Base-by-base conservation (phyloP, 2,113 vertebrate genomes). In the Petroica traversi region DNA sequence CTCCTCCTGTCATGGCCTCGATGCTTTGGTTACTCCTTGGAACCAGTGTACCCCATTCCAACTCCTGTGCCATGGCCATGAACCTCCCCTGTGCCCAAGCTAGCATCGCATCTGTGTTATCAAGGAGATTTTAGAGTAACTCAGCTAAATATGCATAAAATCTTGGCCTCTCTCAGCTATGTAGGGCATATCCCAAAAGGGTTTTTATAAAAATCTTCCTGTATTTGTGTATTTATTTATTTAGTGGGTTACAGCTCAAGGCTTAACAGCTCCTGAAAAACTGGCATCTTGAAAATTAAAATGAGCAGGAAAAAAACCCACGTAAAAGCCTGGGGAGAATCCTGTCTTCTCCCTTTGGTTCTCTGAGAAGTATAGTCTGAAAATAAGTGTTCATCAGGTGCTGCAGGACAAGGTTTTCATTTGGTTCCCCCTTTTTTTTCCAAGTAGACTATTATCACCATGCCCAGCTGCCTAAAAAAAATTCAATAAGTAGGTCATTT, bases 261-360 rank as follows among this genome's bases (percentile, higher is more conserved):
- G 54, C 18, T 72, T 40, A 85, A 31, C 43, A 61, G 41, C 72
- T 92, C 31, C 41, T 82, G 80, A 48, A 79, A 78, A 86, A 51
- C 11, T 25, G 41, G 49, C 9, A 12, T 29, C 4, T 66, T 81
- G 41, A 82, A 64, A 85, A 67, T 40, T 25, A 28, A 73, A 74
- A 28, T 33, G 7, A 38, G 2, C 54, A 38, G 74, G 16, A 52
- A 23, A 67, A 57, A 12, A 2, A 0, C 0, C 0, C 1, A 10
- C 8, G 3, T 49, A 41, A 79, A 76, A 71, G 20, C 4, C 19
- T 29, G 4, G 7, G 45, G 55, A 63, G 26, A 8, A 3, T 14
- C 48, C 19, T 5, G 0, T 59, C 8, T 57, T 40, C 34, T 46
- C 6, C 6, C 5, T 73, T 78, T 12, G 25, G 34, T 52, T 78